Evolutionary conservation across 2,113 vertebrate species (phyloP), one percentile per base, ranked within the genome.

Genomic region (Chlorodrepanis virens): DNA sequence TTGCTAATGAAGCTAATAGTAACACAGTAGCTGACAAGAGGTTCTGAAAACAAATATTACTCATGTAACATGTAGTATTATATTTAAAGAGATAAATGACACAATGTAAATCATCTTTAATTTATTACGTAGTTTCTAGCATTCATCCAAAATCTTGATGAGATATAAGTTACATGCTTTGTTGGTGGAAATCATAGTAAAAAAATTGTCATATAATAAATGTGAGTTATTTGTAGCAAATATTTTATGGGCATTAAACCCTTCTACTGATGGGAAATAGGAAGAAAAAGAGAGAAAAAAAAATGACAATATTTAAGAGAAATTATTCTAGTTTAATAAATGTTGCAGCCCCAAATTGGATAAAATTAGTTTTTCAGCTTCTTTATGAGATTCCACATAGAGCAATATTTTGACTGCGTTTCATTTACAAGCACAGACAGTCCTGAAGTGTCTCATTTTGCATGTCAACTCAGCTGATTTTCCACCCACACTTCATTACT

Each of bases 401-500:
- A 95, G 11, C 14, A 90, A 76, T 95, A 95, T 95, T 96, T 97
- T 96, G 60, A 92, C 45, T 78, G 6, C 53, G 84, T 93, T 98
- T 95, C 94, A 95, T 95, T 96, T 88, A 56, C n/a, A 83, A 87
- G 71, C 70, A 87, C 22, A 90, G 77, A 79, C 77, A 87, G 74
- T 81, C 90, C 75, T 65, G 77, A 97, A 97, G 33, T 89, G 85
- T 79, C 82, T 95, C 83, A 92, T 91, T 96, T 84, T 88, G 35
- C 88, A 84, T 85, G 81, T 97, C 94, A 90, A 50, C 54, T 83
- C 68, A 63, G 70, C 56, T 87, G 91, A 96, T 70, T 69, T 96
- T 87, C 93, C 80, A 87, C 69, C 65, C 75, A 96, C 77, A 94
- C 63, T 88, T 96, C 89, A 94, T 94, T 97, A 89, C 68, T 96